phyloP scores from a whole-genome alignment of 2,888 invertebrate genomes.

The Drosophila kanekoi region DNA sequence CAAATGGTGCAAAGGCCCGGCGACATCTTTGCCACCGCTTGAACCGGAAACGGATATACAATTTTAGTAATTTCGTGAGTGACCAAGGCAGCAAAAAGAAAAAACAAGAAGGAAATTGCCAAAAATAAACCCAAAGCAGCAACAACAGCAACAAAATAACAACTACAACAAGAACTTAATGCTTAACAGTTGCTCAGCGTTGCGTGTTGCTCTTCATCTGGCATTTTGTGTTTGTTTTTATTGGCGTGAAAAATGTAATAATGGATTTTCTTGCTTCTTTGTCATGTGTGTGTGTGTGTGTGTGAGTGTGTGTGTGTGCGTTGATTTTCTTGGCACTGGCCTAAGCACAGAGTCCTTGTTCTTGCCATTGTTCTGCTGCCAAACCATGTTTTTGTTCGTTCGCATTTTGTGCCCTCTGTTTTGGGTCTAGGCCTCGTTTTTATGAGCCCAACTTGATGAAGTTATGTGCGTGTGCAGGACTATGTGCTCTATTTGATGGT shows the following conservation, averaged over 20 bases:
- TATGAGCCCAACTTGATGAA: constrained; percentile 59
- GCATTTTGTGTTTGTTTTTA: constrained; percentile 75
- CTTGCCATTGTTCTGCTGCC: constrained; percentile 31
- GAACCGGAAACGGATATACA: constrained; percentile 77
- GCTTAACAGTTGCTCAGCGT: constrained; percentile 57
- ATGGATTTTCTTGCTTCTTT: constrained; percentile 47
- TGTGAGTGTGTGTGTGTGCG: constrained; percentile 12
- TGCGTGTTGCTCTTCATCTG: constrained; percentile 26
- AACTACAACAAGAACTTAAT: constrained; percentile 32
- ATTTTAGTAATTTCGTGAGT: constrained; percentile 75
- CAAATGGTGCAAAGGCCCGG: constrained; percentile 46
- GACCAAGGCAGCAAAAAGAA: constrained; percentile 46
- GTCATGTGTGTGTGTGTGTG: constrained; percentile 7
- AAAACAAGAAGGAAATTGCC: constrained; percentile 61
- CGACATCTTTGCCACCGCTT: constrained; percentile 44
- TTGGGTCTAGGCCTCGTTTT: constrained; percentile 34
- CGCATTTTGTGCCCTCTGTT: constrained; percentile 29
- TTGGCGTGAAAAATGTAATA: constrained; percentile 81
- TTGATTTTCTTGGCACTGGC: constrained; percentile 30
- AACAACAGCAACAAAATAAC: constrained; percentile 26
- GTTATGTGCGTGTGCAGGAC: constrained; percentile 54
- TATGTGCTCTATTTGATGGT: constrained; percentile 26
- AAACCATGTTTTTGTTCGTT: constrained; percentile 41
- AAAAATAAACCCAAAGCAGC: constrained; percentile 41
- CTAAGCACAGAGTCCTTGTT: constrained; percentile 23